Conservation (phyloP, 2,797 vertebrate species). For the Tapera naevia region DNA sequence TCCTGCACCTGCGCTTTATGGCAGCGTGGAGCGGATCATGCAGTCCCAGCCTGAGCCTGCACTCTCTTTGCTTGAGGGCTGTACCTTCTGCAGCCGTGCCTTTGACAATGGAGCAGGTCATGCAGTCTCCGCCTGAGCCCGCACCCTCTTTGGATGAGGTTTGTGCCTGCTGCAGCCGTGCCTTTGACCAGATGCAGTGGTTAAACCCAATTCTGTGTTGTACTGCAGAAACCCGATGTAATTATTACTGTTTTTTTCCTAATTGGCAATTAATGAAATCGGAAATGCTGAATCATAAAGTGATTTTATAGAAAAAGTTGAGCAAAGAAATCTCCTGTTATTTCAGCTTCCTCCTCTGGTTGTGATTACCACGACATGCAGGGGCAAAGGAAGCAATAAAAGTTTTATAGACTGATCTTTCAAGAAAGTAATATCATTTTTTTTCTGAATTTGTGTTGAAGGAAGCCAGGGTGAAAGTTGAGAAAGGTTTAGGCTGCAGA, state of each 20-base stretch:
- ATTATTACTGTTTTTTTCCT: background rate
- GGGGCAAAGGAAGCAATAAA: slow-evolving; percentile 61
- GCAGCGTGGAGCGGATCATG: background rate
- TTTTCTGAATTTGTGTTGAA: background rate
- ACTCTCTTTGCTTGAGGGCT: no score
- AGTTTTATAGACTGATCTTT: slow-evolving; percentile 42
- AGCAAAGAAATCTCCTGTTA: background rate
- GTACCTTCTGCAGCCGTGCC: no score
- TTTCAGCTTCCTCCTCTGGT: background rate
- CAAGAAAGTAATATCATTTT: background rate
- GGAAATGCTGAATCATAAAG: background rate
- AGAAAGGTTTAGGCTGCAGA: background rate
- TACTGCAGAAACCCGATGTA: background rate
- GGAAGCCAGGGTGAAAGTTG: background rate
- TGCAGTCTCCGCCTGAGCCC: no score
- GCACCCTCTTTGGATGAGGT: background rate
- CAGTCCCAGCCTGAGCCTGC: no score
- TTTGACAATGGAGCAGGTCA: no score
- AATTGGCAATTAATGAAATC: background rate
- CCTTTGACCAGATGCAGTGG: rapidly evolving
- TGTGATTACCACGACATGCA: background rate
- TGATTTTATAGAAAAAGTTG: background rate
- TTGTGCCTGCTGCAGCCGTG: rapidly evolving
- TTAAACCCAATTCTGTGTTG: background rate
- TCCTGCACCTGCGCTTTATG: background rate